Base-by-base conservation (phyloP, 1,140 invertebrate genomes). In the Megathymus violae region DNA sequence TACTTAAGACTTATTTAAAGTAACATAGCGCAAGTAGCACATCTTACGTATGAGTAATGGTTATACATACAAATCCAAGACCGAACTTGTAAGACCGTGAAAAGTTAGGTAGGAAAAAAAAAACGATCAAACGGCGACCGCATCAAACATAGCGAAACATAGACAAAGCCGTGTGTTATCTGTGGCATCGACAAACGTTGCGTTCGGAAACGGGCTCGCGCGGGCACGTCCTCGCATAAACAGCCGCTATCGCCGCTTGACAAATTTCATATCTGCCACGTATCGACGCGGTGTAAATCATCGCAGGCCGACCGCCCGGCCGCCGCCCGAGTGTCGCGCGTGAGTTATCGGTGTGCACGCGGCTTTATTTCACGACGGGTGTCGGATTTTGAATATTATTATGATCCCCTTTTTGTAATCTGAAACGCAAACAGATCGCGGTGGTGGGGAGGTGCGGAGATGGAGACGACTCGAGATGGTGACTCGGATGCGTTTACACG, bases 201-300 rank as follows among this genome's bases (percentile, higher is more conserved):
- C 48, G 48, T 52, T 52, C 48, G 60, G 61, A 36, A 63, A 50
- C 22, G 14, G 43, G 62, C 43, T 38, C 44, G 62, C 16, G 27
- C 46, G 52, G 38, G 68, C 74, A 64, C 68, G 64, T 60, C 63
- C 51, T 48, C 67, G 71, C 75, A 70, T 75, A 75, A 78, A 75
- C 75, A 75, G 64, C 62, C 64, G 62, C 52, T 67, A 54, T 61
- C 61, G 65, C 52, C 56, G 50, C 46, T 56, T 78, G 76, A 78
- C 75, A 75, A 75, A 78, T 76, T 69, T 46, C 69, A 63, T 67
- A 72, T 74, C 74, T 69, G 59, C 46, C 63, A 34, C 66, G 64
- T 76, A 78, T 78, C 73, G 76, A 78, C 65, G 64, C 48, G 54
- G 58, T 46, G 65, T 72, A 75, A 75, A 77, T 77, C 67, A 75